Evolutionary conservation across 2,888 invertebrate genomes (phyloP).

Genomic region (Noctua comes): DNA sequence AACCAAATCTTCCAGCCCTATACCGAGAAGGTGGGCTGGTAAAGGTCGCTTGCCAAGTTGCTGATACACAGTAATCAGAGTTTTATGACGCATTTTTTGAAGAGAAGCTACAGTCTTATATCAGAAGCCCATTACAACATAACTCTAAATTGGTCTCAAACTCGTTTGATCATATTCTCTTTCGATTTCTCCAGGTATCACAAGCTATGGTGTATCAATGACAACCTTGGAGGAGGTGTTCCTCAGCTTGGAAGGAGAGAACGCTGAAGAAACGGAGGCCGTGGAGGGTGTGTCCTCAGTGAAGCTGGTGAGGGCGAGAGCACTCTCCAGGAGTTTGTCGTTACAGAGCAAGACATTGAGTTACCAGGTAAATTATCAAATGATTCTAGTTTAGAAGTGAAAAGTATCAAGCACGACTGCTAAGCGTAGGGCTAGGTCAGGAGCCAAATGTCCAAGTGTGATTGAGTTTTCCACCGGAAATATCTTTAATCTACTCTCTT

Average conservation of each 20-base stretch:
- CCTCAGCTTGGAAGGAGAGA: constrained; percentile 93
- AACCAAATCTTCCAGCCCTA: not conserved
- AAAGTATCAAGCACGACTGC: too few relatives aligned
- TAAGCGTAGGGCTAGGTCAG: not conserved
- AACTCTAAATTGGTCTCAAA: not conserved
- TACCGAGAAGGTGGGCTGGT: not conserved
- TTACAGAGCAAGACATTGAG: constrained; percentile 94
- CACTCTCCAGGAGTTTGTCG: constrained; percentile 93
- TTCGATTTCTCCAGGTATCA: constrained; percentile 88
- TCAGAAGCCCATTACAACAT: not conserved
- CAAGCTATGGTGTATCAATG: constrained; percentile 97
- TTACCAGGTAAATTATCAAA: constrained; percentile 87
- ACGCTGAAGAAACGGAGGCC: constrained; percentile 92
- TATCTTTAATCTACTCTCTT: too few relatives aligned
- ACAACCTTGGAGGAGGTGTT: constrained; percentile 97
- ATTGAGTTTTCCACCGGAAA: too few relatives aligned
- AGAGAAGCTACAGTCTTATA: too few relatives aligned
- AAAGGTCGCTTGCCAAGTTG: not conserved
- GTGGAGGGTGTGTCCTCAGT: constrained; percentile 94
- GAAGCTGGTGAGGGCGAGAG: constrained; percentile 93
- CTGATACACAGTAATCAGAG: not conserved
- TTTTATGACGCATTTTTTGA: not conserved
- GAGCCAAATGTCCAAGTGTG: too few relatives aligned
- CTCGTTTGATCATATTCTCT: not conserved
- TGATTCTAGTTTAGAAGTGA: not conserved